Base-by-base conservation (phyloP, 2,888 invertebrate species). In the Hypercompe scribonia region DNA sequence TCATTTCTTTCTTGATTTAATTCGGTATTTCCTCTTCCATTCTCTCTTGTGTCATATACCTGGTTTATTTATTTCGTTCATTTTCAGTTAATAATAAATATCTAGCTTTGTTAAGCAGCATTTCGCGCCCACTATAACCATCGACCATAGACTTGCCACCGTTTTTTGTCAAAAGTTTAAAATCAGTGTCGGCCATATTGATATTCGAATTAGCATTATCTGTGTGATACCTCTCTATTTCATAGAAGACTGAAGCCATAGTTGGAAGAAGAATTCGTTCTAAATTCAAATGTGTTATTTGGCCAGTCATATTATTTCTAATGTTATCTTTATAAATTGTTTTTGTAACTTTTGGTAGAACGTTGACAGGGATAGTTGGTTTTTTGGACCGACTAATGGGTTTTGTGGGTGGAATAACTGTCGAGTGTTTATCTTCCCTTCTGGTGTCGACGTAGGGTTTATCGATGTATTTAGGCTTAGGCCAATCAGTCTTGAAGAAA, bases 401-500 rank as follows among this genome's bases (percentile, higher is more conserved):
- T 42, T 58, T 21, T 50, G 34, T 28, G 10, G 8, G 15, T 65
- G 1, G 10, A 34, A 21, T 46, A 15, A 33, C 50, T 0, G 69
- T 7, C 28, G 54, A 7, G 28, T 24, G 0, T 13, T 65, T 64
- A 2, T 63, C 28, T 0, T 70, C 39, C 3, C 61, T 70, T 24
- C 78, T 81, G 8, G 65, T 24, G 7, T 54, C 70, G 0, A 31
- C 66, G 50, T 78, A 80, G 0, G 84, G 80, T 31, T 81, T 84
- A 21, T n/a, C 74, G 2, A 74, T 67, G 24, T 75, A 84, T 61
- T 80, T 80, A 0, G 84, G 84, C 18, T 84, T 84, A 0, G 71
- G 75, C 84, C 84, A 84, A 75, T 81, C 80, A 0, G 83, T 84
- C 75, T 72, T 83, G 71, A 58, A 80, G 39, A 84, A 86, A 33